These are phyloP conservation scores for Dysidea cf. avara DNA, from an alignment of 37 sponge, comb jelly and placozoan genomes.

Conservation along the genomic window DNA sequence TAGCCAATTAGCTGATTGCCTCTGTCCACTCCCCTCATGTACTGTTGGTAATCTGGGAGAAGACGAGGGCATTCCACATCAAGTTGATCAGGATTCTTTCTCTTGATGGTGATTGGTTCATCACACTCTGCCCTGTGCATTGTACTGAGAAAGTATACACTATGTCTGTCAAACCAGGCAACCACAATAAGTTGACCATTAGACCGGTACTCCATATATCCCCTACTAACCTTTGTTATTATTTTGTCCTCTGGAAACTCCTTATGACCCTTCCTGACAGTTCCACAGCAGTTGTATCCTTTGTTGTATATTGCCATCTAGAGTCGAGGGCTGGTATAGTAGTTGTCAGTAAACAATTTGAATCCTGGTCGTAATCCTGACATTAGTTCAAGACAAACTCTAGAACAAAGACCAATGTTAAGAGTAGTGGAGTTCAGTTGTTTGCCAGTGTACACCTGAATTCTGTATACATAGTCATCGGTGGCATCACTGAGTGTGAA, in stretches of 20 bases:
- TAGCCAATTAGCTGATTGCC: too few species aligned
- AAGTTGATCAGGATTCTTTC: background rate
- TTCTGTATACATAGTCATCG: too few species aligned
- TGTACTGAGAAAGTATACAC: slow-evolving; percentile 36
- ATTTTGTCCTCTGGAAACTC: slow-evolving; percentile 5
- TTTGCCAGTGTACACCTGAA: too few species aligned
- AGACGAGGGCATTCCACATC: slow-evolving; percentile 19
- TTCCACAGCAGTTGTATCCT: slow-evolving; percentile 17
- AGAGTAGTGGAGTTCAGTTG: too few species aligned
- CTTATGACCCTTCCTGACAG: slow-evolving; percentile 13
- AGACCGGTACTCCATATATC: slow-evolving; percentile 21
- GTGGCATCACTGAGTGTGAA: too few species aligned
- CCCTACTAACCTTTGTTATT: slow-evolving; percentile 9
- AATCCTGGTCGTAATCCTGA: too few species aligned
- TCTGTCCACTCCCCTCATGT: too few species aligned
- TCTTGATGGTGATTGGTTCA: background rate
- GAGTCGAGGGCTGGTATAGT: too few species aligned
- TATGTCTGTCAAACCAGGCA: slow-evolving; percentile 25
- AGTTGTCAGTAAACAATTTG: too few species aligned
- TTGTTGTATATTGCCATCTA: background rate
- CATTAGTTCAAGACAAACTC: too few species aligned
- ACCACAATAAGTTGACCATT: slow-evolving; percentile 23
- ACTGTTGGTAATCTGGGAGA: slow-evolving; percentile 29
- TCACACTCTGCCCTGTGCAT: slow-evolving; percentile 10
- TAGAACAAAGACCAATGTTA: too few species aligned